phyloP scores from a whole-genome alignment of 2,888 invertebrate species.

The Lottia scabra region DNA sequence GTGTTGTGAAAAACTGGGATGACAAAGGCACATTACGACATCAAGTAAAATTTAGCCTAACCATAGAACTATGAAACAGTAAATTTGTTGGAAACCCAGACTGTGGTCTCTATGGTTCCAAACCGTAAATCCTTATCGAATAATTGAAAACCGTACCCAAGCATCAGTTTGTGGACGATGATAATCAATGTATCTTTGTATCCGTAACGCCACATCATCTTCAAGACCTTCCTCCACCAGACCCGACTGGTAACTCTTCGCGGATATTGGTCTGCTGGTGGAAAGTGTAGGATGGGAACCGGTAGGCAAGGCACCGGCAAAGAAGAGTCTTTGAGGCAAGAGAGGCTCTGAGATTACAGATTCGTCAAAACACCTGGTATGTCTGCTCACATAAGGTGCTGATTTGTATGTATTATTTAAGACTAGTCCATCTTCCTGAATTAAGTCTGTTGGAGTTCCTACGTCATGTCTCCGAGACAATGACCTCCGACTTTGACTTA shows the following conservation, averaged over 20 bases:
- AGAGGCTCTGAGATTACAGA: conserved; percentile 43
- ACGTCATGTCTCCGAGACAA: neutral
- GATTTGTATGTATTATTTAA: no score
- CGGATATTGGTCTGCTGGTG: conserved; percentile 15
- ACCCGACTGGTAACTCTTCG: conserved; percentile 33
- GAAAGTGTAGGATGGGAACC: conserved; percentile 24
- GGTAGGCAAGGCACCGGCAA: conserved; percentile 40
- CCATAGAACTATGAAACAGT: no score
- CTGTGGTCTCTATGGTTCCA: no score
- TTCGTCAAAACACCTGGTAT: conserved; percentile 51
- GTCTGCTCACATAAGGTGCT: conserved; percentile 50
- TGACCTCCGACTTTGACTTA: no score
- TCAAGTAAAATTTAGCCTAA: no score
- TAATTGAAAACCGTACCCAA: conserved; percentile 33
- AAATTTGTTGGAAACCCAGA: no score
- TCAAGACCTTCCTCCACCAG: conserved; percentile 28
- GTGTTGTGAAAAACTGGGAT: no score
- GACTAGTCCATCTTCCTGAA: conserved; percentile 39
- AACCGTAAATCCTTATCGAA: no score
- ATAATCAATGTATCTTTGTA: conserved; percentile 47
- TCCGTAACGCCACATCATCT: conserved; percentile 31
- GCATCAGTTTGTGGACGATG: conserved; percentile 50
- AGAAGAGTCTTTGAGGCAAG: conserved; percentile 41
- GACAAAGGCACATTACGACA: no score
- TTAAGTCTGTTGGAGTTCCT: conserved; percentile 21